Percentiles rank a stretch among this genome's conserved stretches.
phyloP scores from a whole-genome alignment of 1,140 invertebrate species.

The Zaprionus vittiger region DNA sequence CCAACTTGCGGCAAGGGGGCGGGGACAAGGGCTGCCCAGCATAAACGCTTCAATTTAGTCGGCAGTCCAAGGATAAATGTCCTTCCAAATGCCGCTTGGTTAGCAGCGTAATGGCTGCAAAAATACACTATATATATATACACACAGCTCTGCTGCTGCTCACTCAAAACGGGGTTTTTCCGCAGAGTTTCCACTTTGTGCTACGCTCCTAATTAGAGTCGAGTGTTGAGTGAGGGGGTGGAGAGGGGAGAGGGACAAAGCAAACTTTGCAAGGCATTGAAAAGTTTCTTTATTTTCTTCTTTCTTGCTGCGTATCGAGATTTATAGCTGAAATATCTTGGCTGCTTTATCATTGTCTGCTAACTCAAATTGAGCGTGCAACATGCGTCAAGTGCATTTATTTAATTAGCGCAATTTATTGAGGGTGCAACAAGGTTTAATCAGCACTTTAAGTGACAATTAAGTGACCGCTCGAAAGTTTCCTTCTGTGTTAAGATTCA shows the following conservation, averaged over 20 bases:
- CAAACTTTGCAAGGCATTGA: conserved; percentile 4
- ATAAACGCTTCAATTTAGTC: conserved; percentile 71
- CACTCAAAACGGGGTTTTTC: conserved; percentile 1
- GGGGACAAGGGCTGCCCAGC: conserved; percentile 30
- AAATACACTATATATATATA: conserved; percentile 11
- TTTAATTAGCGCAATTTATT: conserved; percentile 71
- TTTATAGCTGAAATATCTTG: background rate
- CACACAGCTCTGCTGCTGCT: background rate
- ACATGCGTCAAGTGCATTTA: conserved; percentile 64
- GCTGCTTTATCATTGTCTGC: background rate
- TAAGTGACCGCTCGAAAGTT: background rate
- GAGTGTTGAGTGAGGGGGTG: background rate
- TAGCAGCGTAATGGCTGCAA: conserved; percentile 33
- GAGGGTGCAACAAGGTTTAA: background rate
- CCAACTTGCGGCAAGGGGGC: conserved; percentile 51
- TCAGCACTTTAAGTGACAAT: too few species aligned
- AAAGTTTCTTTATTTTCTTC: background rate
- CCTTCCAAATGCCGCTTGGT: conserved; percentile 22
- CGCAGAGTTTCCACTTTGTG: background rate
- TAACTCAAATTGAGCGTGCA: conserved; percentile 36
- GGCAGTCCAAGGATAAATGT: conserved; percentile 43
- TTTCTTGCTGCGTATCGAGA: background rate
- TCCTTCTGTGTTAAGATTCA: background rate
- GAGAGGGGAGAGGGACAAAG: background rate
- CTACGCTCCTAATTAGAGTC: conserved; percentile 20